Evolutionary conservation across 2,113 vertebrate species (phyloP).

Genomic region (Alligator sinensis): DNA sequence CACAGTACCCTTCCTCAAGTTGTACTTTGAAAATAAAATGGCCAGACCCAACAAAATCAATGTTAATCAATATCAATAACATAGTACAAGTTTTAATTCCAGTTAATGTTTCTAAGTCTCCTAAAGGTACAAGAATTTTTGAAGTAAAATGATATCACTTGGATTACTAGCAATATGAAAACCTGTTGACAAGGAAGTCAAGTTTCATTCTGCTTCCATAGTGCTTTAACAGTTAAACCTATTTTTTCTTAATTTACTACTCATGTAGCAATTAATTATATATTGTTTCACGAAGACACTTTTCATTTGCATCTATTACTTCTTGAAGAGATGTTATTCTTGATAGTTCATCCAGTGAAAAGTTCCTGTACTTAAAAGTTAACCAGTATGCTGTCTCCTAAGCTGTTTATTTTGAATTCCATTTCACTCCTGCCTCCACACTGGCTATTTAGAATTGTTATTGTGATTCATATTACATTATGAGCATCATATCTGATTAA

Average conservation of each 20-base stretch:
- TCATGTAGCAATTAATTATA: not conserved
- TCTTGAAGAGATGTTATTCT: not conserved
- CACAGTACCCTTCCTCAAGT: too few species aligned
- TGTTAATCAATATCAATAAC: too few species aligned
- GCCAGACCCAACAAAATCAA: not conserved
- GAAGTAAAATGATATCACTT: not conserved
- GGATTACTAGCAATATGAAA: not conserved
- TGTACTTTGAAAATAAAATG: not conserved
- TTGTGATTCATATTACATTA: slow-evolving; percentile 15
- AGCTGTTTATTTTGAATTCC: slow-evolving; percentile 22
- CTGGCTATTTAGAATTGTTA: not conserved
- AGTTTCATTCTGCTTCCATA: not conserved
- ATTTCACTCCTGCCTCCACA: slow-evolving; percentile 24
- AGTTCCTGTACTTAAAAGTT: not conserved
- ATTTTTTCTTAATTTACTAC: not conserved
- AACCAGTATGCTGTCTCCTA: not conserved
- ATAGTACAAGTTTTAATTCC: not conserved
- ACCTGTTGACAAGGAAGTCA: not conserved
- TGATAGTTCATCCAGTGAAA: rapidly evolving
- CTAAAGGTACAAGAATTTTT: not conserved
- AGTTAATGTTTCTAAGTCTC: not conserved
- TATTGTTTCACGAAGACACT: not conserved
- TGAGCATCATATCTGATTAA: not conserved
- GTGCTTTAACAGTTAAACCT: not conserved
- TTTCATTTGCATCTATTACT: not conserved